phyloP scores from a whole-genome alignment of 2,113 vertebrate species.

The Sterrhoptilus dennistouni region DNA sequence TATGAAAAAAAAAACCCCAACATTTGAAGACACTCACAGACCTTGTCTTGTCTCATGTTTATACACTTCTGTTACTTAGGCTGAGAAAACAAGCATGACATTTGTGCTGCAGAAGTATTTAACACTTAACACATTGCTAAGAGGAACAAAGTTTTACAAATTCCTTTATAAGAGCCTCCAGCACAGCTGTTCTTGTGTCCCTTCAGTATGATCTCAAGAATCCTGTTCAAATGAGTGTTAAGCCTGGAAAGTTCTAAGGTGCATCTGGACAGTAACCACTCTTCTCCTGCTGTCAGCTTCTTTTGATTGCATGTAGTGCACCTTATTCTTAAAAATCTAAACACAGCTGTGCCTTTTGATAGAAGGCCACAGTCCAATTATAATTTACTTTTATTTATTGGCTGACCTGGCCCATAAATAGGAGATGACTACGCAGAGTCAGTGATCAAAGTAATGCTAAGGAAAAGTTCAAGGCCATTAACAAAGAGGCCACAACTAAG shows the following conservation, averaged over 20 bases:
- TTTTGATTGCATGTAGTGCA: not conserved
- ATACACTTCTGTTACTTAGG: not conserved
- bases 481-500: not conserved
- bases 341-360: not conserved
- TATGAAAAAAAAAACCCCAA: not conserved
- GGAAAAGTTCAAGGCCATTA: slow-evolving; percentile 13
- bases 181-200: not conserved
- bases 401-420: not conserved
- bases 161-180: not conserved
- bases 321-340: not conserved
- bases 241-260: not conserved
- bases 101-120: not conserved
- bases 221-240: not conserved
- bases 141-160: not conserved
- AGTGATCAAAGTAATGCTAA: not conserved
- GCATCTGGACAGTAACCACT: not conserved
- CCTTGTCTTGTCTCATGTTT: not conserved
- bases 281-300: not conserved
- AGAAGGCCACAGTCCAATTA: not conserved
- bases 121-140: not conserved
- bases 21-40: not conserved
- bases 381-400: slow-evolving; percentile 25
- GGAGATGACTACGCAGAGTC: not conserved
- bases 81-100: not conserved
- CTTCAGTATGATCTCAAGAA: not conserved